phyloP scores from a whole-genome alignment of 2,888 invertebrate species.

The Campoplex nolae region DNA sequence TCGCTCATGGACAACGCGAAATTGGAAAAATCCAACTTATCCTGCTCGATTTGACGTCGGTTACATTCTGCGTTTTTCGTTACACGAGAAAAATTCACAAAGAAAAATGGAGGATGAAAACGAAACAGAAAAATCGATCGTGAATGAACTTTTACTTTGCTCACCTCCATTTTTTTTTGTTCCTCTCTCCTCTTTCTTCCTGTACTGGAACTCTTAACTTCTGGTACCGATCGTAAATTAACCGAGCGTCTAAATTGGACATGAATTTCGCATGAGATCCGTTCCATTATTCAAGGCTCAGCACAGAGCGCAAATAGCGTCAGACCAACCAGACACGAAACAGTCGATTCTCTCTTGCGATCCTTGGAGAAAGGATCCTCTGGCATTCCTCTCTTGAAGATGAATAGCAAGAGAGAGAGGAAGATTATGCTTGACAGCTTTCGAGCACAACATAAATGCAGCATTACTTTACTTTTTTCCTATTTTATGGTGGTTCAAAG shows the following conservation, averaged over 20 bases:
- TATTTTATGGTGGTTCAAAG: background rate
- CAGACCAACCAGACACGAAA: slow-evolving; percentile 49
- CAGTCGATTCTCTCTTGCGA: slow-evolving; percentile 46
- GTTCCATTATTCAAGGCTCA: slow-evolving; percentile 75
- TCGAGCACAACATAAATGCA: slow-evolving; percentile 10
- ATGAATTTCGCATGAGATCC: slow-evolving; percentile 78
- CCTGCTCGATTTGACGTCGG: background rate
- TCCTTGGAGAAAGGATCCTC: slow-evolving; percentile 28
- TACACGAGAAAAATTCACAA: background rate
- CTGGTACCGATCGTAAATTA: slow-evolving; percentile 76
- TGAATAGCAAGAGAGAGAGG: background rate
- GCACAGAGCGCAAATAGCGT: slow-evolving; percentile 40
- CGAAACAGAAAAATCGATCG: slow-evolving; percentile 9
- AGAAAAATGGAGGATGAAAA: background rate
- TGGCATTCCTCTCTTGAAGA: slow-evolving; percentile 44
- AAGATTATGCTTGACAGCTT: slow-evolving; percentile 7
- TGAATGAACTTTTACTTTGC: slow-evolving; percentile 13
- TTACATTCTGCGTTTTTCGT: background rate
- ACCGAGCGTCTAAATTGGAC: slow-evolving; percentile 77
- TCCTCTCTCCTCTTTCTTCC: background rate
- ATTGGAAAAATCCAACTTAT: background rate
- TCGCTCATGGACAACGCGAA: background rate
- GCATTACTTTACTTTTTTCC: slow-evolving; percentile 13
- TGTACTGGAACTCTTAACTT: slow-evolving; percentile 70
- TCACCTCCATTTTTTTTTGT: background rate